These are phyloP conservation scores for Montipora capitata DNA, from an alignment of 92 coral and sea anemone genomes.

Conservation along the genomic window DNA sequence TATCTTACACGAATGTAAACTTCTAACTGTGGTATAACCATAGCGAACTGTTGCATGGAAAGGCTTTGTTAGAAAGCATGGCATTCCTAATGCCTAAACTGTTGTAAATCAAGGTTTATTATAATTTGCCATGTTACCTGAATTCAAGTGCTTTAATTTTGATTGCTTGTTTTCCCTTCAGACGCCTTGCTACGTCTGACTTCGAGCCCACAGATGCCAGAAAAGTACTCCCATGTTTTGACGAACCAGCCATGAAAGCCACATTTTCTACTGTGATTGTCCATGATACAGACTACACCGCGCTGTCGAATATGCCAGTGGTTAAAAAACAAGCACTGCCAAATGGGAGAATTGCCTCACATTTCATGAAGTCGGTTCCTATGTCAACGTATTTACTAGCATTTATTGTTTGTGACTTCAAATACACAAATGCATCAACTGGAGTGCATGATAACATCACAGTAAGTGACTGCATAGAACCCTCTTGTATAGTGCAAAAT, in stretches of 20 bases:
- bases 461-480: constrained; percentile 42
- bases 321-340: constrained; percentile 2
- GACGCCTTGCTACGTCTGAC: constrained; percentile 89
- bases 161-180: constrained; percentile 17
- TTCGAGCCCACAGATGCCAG: constrained; percentile 95
- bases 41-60: no score
- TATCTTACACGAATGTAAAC: no score
- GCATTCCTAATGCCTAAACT: no score
- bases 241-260: constrained; percentile 96
- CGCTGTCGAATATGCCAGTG: constrained; percentile 92
- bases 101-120: no score
- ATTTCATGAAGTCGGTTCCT: constrained; percentile 90
- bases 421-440: constrained; percentile 66
- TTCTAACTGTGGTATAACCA: no score
- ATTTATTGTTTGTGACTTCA: constrained; percentile 93
- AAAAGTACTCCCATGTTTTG: constrained; percentile 93
- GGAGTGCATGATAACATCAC: constrained; percentile 83
- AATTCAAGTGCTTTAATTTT: not conserved
- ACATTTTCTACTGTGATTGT: constrained; percentile 86
- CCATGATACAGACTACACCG: constrained; percentile 82
- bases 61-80: no score
- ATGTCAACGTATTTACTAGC: constrained; percentile 95
- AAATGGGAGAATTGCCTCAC: constrained; percentile 64
- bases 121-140: not conserved
- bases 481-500: no score